These are phyloP conservation scores for Manis pentadactyla DNA, from an alignment of 2,797 vertebrate genomes.

Conservation along the genomic window DNA sequence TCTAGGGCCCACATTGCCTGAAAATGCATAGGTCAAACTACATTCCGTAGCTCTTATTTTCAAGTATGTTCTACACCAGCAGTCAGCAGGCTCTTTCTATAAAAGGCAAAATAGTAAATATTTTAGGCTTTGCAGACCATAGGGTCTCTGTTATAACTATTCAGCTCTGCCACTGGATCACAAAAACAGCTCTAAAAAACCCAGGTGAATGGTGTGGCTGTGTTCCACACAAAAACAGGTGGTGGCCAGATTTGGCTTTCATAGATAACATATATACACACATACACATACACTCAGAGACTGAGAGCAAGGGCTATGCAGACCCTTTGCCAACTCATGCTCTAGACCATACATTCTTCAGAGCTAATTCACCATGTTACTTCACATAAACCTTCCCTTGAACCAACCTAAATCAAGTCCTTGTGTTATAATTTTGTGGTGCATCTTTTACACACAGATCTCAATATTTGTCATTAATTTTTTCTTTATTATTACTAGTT, in stretches of 20 bases:
- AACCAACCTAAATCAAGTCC: background rate
- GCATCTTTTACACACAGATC: background rate
- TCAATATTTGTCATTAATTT: background rate
- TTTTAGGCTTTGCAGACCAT: background rate
- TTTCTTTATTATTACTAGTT: background rate
- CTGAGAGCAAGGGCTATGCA: background rate
- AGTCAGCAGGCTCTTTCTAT: background rate
- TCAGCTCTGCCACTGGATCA: background rate
- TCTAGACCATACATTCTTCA: background rate
- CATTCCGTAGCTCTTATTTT: background rate
- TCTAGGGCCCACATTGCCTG: background rate
- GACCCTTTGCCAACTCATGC: background rate
- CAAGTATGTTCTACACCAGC: background rate
- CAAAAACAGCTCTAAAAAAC: background rate
- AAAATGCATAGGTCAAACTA: background rate
- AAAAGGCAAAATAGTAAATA: background rate
- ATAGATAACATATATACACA: too few species aligned
- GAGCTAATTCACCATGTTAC: background rate
- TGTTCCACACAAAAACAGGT: background rate
- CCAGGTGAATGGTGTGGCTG: background rate
- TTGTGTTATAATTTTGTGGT: background rate
- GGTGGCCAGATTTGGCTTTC: background rate
- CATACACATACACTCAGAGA: background rate
- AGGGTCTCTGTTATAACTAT: background rate
- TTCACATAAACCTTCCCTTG: background rate